Evolutionary conservation across 2,113 vertebrate genomes (phyloP).

Genomic region (Phaethon lepturus): DNA sequence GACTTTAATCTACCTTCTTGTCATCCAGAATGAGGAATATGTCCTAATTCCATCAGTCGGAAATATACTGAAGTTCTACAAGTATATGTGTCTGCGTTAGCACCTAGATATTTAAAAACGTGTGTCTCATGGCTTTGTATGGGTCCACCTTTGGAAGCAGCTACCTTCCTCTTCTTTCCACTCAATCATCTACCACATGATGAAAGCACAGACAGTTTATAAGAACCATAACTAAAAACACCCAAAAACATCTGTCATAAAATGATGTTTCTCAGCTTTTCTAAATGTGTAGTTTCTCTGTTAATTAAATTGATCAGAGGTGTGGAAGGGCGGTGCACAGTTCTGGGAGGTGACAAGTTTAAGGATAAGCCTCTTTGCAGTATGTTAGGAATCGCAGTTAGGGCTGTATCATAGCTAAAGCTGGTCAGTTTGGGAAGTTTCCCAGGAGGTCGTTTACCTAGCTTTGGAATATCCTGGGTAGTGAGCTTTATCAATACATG

Average conservation of each 20-base stretch:
- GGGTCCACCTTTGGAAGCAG: neutral
- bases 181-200: neutral
- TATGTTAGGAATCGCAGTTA: neutral
- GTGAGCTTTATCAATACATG: neutral
- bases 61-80: neutral
- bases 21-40: neutral
- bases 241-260: neutral
- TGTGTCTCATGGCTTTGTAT: neutral
- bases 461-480: neutral
- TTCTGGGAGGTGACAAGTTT: neutral
- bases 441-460: neutral
- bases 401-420: neutral
- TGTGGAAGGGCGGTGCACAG: neutral
- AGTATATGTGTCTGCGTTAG: neutral
- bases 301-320: neutral
- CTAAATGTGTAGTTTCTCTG: neutral
- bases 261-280: neutral
- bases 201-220: neutral
- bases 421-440: neutral
- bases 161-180: neutral
- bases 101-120: neutral
- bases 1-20: neutral
- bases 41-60: neutral
- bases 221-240: neutral
- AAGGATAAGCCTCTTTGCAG: neutral